These are phyloP conservation scores for Picathartes gymnocephalus DNA, from an alignment of 2,113 vertebrate species.

Conservation along the genomic window DNA sequence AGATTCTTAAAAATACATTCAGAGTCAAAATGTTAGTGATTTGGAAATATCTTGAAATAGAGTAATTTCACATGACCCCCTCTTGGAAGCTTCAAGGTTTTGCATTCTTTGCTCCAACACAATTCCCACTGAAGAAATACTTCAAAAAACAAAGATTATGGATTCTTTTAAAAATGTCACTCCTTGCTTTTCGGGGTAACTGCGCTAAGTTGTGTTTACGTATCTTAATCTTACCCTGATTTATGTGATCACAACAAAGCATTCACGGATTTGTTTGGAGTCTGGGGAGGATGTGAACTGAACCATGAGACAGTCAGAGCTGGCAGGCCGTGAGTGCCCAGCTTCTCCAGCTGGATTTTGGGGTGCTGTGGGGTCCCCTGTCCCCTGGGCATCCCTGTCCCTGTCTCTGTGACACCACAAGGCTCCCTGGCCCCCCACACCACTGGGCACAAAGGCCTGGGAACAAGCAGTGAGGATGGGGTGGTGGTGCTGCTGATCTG, in stretches of 20 bases:
- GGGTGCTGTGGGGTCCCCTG: not conserved
- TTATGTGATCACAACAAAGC: not conserved
- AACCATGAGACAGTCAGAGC: accelerated
- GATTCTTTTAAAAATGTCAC: not conserved
- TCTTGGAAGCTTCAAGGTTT: slow-evolving; percentile 25
- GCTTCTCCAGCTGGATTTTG: not conserved
- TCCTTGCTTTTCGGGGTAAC: not conserved
- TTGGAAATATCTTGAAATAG: slow-evolving; percentile 42
- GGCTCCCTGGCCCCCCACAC: not conserved
- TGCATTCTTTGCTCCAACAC: slow-evolving; percentile 41
- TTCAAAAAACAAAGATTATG: not conserved
- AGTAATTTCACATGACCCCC: slow-evolving; percentile 52
- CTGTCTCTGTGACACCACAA: not conserved
- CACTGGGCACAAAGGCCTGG: not conserved
- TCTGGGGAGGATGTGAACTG: not conserved
- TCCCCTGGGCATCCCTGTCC: not conserved
- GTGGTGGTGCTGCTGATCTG: not conserved
- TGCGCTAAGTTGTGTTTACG: not conserved
- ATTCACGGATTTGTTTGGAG: not conserved
- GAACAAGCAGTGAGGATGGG: not conserved
- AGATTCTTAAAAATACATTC: not conserved
- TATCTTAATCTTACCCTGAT: not conserved
- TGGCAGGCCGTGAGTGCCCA: not conserved
- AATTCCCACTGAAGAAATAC: slow-evolving; percentile 40
- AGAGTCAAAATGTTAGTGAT: slow-evolving; percentile 30